Conservation (phyloP, 2,113 vertebrate species). For the Delphinus delphis region DNA sequence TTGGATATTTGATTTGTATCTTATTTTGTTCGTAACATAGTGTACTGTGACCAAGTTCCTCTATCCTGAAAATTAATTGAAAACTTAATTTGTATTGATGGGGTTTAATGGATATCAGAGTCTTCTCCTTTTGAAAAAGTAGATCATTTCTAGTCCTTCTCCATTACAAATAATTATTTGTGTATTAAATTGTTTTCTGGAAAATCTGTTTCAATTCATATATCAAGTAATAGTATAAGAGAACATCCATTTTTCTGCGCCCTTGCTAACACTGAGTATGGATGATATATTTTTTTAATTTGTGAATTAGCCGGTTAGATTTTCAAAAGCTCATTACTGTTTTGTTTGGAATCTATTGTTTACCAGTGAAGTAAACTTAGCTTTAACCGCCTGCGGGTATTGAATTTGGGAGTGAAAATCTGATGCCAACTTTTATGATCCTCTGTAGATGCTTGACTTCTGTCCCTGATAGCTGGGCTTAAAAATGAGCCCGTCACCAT, state of each 20-base stretch:
- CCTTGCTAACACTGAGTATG: background rate
- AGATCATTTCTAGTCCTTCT: slow-evolving; percentile 29
- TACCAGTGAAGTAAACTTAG: background rate
- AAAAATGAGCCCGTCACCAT: slow-evolving; percentile 59
- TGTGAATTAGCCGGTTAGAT: background rate
- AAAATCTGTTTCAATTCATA: background rate
- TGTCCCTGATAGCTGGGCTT: slow-evolving; percentile 13
- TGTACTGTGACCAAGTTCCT: background rate
- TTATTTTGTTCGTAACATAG: slow-evolving; percentile 31
- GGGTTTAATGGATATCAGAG: background rate
- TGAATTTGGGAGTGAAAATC: slow-evolving; percentile 34
- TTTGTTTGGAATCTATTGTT: slow-evolving; percentile 9
- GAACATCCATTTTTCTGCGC: background rate
- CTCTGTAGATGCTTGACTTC: slow-evolving; percentile 41
- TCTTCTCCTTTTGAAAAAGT: background rate
- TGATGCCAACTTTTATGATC: slow-evolving; percentile 25
- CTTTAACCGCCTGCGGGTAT: background rate
- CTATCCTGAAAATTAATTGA: slow-evolving; percentile 23
- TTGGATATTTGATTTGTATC: background rate
- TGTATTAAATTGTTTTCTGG: background rate
- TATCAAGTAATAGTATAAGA: background rate
- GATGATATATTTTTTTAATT: background rate
- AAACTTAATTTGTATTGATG: slow-evolving; percentile 38
- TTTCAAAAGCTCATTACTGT: background rate
- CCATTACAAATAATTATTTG: background rate